These are phyloP conservation scores for Glaucidium brasilianum DNA, from an alignment of 2,113 vertebrate species.

Conservation along the genomic window DNA sequence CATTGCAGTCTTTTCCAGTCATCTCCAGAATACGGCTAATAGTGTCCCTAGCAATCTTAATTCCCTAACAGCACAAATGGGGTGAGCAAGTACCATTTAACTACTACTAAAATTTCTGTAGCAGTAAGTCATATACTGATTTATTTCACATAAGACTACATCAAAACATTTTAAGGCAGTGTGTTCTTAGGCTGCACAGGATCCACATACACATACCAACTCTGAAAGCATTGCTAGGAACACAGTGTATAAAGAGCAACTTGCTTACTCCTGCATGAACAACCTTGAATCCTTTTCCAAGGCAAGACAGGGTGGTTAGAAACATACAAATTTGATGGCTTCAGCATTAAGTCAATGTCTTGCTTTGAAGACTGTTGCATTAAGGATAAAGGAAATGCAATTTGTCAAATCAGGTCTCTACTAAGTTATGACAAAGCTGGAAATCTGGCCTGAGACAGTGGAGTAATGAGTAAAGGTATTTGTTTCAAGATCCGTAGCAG, in stretches of 20 bases:
- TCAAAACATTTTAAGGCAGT: neutral
- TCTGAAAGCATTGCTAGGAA: neutral
- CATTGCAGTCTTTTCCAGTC: neutral
- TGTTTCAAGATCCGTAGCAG: neutral
- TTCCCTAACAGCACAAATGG: fast-evolving
- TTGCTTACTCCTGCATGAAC: fast-evolving
- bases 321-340: neutral
- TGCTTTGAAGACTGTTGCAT: neutral
- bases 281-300: neutral
- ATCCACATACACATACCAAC: fast-evolving
- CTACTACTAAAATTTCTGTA: neutral
- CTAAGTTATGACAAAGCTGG: neutral
- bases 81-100: fast-evolving
- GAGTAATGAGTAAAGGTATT: neutral
- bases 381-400: neutral
- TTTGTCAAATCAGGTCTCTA: too few species aligned
- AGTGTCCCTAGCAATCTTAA: neutral
- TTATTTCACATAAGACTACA: fast-evolving
- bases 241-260: neutral
- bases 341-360: neutral
- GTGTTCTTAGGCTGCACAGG: neutral
- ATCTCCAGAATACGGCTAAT: too few species aligned
- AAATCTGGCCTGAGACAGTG: neutral
- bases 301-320: neutral
- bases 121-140: fast-evolving